A percentile compares a stretch with the other conserved stretches of the same genome.
Conservation (phyloP, 2,113 vertebrate species). For the Ranitomeya imitator region DNA sequence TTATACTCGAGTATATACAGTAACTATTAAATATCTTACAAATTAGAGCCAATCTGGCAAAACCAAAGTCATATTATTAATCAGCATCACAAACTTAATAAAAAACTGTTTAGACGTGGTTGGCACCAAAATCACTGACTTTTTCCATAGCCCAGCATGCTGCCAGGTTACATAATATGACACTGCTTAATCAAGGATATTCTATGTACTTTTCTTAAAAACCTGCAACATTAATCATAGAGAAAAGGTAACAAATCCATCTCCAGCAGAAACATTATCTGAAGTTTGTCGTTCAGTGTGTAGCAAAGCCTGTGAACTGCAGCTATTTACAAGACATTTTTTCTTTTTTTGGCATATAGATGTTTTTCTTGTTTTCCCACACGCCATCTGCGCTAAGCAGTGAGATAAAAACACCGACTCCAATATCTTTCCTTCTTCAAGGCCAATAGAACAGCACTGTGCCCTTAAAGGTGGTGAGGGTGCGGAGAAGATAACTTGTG, state of each 20-base stretch:
- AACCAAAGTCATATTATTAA: too few relatives aligned
- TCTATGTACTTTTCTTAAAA: not conserved
- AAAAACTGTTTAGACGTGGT: too few relatives aligned
- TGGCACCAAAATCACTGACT: not conserved
- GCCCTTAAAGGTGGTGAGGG: not conserved
- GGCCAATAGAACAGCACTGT: slow-evolving; percentile 29
- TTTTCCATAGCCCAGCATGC: not conserved
- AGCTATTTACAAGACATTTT: slow-evolving; percentile 40
- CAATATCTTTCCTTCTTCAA: slow-evolving; percentile 45
- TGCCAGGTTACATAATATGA: not conserved
- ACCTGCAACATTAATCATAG: not conserved
- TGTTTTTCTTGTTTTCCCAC: slow-evolving; percentile 57
- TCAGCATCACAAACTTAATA: too few relatives aligned
- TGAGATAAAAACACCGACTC: slow-evolving; percentile 49
- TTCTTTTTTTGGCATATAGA: slow-evolving; percentile 52
- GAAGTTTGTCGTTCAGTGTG: slow-evolving; percentile 3
- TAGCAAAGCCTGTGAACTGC: slow-evolving; percentile 11
- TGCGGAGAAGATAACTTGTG: not conserved
- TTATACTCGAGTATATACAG: too few relatives aligned
- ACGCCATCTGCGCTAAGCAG: slow-evolving; percentile 51
- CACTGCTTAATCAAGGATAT: not conserved
- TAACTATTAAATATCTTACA: too few relatives aligned
- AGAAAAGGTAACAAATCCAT: not conserved
- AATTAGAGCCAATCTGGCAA: too few relatives aligned
- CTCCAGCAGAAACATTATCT: not conserved